These are phyloP conservation scores for Astreopora myriophthalma DNA, from an alignment of 64 coral and sea anemone genomes.

Conservation along the genomic window DNA sequence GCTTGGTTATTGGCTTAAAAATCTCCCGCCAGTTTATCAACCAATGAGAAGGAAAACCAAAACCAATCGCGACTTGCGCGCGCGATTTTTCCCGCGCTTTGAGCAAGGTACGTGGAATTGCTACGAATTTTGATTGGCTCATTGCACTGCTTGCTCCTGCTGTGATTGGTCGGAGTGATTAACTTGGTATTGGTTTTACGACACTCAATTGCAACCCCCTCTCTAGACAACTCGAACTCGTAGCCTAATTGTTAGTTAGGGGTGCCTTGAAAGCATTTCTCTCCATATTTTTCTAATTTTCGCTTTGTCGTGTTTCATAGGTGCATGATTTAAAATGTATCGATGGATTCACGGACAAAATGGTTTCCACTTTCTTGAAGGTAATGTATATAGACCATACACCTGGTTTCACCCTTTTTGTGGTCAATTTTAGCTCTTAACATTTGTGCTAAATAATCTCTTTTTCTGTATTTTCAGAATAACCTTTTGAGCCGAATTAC, in stretches of 20 bases:
- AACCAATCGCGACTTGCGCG: too few species aligned
- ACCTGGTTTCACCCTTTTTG: not conserved
- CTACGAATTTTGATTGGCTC: too few species aligned
- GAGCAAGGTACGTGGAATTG: too few species aligned
- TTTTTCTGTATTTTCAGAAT: not conserved
- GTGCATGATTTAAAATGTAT: slow-evolving; percentile 26
- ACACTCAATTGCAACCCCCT: too few species aligned
- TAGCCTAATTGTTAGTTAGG: not conserved
- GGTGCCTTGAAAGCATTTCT: not conserved
- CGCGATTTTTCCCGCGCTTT: too few species aligned
- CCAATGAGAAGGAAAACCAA: too few species aligned
- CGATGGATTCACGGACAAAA: slow-evolving; percentile 29
- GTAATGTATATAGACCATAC: not conserved
- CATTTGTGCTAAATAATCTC: not conserved
- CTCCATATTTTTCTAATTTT: not conserved
- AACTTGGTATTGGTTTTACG: too few species aligned
- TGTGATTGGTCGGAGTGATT: too few species aligned
- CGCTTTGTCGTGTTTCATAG: not conserved
- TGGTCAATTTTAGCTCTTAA: not conserved
- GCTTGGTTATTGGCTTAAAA: too few species aligned
- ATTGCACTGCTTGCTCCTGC: too few species aligned
- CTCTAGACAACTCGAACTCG: too few species aligned
- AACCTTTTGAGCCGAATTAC: slow-evolving; percentile 38
- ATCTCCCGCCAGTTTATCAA: too few species aligned
- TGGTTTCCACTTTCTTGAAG: slow-evolving; percentile 25